These are phyloP conservation scores for Sialia sialis DNA, from an alignment of 2,113 vertebrate genomes.

Conservation along the genomic window DNA sequence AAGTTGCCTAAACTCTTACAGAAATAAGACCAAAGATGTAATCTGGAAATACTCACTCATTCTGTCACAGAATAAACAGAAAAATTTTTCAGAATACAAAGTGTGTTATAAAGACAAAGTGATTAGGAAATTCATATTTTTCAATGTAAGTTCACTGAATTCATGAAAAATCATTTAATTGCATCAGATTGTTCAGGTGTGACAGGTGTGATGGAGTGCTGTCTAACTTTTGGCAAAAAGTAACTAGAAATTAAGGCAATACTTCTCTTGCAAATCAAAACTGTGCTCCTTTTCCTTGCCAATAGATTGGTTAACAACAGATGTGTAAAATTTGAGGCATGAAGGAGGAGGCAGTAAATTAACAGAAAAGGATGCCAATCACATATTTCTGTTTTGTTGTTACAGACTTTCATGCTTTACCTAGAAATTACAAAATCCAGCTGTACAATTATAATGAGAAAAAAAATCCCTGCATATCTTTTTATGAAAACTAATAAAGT, in stretches of 20 bases:
- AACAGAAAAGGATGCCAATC: slow-evolving; percentile 21
- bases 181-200: not conserved
- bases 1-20: not conserved
- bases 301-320: not conserved
- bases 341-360: slow-evolving; percentile 6
- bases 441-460: not conserved
- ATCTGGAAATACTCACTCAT: not conserved
- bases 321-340: not conserved
- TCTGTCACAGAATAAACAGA: not conserved
- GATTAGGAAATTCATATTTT: slow-evolving; percentile 24
- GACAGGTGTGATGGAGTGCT: not conserved
- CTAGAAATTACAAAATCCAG: not conserved
- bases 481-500: not conserved
- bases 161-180: slow-evolving; percentile 18
- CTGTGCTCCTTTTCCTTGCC: not conserved
- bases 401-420: not conserved
- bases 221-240: slow-evolving; percentile 1
- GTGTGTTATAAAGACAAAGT: not conserved
- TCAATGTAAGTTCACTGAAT: slow-evolving; percentile 16
- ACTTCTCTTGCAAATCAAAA: slow-evolving; percentile 23
- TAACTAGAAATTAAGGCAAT: slow-evolving; percentile 10
- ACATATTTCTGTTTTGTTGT: not conserved
- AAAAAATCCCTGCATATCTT: not conserved
- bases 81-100: not conserved
- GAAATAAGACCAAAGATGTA: not conserved